These are phyloP conservation scores for Terrapene triunguis DNA, from an alignment of 2,113 vertebrate species.

Conservation along the genomic window DNA sequence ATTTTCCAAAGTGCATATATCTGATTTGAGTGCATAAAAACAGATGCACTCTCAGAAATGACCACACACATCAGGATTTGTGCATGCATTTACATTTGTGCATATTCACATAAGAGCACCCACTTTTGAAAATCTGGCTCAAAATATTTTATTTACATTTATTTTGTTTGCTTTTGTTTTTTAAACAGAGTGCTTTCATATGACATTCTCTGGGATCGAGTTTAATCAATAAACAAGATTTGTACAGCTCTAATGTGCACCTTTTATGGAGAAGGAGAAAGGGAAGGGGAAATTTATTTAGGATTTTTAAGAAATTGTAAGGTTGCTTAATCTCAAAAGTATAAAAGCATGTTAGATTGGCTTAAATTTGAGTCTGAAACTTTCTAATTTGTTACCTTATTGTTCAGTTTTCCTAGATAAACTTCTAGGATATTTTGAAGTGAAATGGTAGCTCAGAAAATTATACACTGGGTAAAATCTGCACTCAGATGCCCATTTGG, in stretches of 20 bases:
- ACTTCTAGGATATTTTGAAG: accelerated
- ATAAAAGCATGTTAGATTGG: not conserved
- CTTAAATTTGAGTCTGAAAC: not conserved
- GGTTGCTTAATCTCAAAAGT: not conserved
- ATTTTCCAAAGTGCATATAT: not conserved
- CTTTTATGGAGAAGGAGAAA: not conserved
- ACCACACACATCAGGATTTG: not conserved
- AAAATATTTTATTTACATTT: not conserved
- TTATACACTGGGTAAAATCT: not conserved
- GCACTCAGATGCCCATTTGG: not conserved
- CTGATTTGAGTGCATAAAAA: not conserved
- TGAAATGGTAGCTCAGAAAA: not conserved
- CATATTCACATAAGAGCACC: not conserved
- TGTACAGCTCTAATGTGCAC: not conserved
- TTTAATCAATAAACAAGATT: not conserved
- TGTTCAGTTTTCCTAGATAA: not conserved
- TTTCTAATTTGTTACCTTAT: not conserved
- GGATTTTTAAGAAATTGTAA: not conserved
- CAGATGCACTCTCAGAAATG: not conserved
- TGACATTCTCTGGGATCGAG: not conserved
- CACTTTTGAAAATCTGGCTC: not conserved
- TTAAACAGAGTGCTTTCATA: not conserved
- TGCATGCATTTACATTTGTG: not conserved
- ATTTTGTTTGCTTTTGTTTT: not conserved
- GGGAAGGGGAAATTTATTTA: not conserved